Conservation (phyloP, 2,797 vertebrate species). For the Poeciliopsis presidionis region DNA sequence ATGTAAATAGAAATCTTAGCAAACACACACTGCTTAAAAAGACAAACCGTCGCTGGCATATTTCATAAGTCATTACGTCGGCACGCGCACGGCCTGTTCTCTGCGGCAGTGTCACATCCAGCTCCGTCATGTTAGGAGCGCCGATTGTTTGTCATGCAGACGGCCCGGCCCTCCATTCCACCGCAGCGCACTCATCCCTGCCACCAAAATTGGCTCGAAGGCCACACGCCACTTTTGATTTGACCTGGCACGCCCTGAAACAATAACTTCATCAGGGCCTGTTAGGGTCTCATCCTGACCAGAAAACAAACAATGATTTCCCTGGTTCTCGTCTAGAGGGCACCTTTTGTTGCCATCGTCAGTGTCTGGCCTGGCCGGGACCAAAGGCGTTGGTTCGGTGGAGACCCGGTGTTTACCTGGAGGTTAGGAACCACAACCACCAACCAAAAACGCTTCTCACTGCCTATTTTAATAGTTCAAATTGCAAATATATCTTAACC, state of each 20-base stretch:
- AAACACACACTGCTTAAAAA: conserved; percentile 55
- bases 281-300: conserved; percentile 65
- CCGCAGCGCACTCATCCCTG: conserved; percentile 11
- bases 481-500: background rate
- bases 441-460: background rate
- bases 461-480: background rate
- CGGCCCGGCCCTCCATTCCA: background rate
- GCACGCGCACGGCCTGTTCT: conserved; percentile 12
- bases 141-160: conserved; percentile 67
- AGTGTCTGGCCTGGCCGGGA: conserved; percentile 8
- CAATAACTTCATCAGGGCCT: conserved; percentile 75
- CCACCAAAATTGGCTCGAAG: conserved; percentile 67
- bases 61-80: conserved; percentile 57
- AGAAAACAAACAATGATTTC: conserved; percentile 74
- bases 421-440: conserved; percentile 26
- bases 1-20: conserved; percentile 56
- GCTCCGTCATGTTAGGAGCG: conserved; percentile 52
- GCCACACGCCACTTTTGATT: conserved; percentile 75
- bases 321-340: conserved; percentile 68
- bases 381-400: background rate
- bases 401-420: background rate
- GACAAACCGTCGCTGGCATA: conserved; percentile 63
- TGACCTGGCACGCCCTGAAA: conserved; percentile 70
- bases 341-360: conserved; percentile 55
- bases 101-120: conserved; percentile 35